phyloP scores from a whole-genome alignment of 2,888 invertebrate genomes.

The Schizaphis graminum region DNA sequence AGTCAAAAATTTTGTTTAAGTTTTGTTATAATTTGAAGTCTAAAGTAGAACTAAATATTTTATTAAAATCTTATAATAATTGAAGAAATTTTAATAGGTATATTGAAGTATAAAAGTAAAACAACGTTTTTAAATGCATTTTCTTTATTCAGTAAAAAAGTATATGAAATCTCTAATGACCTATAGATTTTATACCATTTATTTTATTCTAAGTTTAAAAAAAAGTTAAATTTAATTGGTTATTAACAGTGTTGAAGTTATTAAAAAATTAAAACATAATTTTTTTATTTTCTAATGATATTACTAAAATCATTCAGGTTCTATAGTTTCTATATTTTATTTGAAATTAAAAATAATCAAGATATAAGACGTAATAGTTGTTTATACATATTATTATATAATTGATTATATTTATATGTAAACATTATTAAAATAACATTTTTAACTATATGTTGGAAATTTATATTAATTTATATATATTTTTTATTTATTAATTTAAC shows the following conservation, averaged over 20 bases:
- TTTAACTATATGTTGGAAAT: not conserved
- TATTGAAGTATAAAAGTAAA: not conserved
- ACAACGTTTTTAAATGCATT: not conserved
- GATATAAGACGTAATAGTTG: not conserved
- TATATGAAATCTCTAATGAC: not conserved
- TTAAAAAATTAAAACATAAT: not conserved
- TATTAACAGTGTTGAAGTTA: not conserved
- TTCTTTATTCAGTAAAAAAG: not conserved
- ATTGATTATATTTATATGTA: not conserved
- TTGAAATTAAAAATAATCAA: not conserved
- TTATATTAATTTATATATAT: not conserved
- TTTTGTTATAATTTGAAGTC: no score
- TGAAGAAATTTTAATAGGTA: no score
- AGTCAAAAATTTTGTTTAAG: not conserved
- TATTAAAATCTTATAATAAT: no score
- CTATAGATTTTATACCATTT: not conserved
- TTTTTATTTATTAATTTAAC: not conserved
- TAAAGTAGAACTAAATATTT: not conserved
- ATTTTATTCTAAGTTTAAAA: not conserved
- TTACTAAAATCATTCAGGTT: not conserved
- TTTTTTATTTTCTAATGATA: not conserved
- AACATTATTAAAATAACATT: not conserved
- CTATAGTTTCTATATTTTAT: not conserved
- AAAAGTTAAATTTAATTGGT: not conserved
- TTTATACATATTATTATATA: not conserved